These are phyloP conservation scores for Premnoplex brunnescens DNA, from an alignment of 2,797 vertebrate genomes.

Conservation along the genomic window DNA sequence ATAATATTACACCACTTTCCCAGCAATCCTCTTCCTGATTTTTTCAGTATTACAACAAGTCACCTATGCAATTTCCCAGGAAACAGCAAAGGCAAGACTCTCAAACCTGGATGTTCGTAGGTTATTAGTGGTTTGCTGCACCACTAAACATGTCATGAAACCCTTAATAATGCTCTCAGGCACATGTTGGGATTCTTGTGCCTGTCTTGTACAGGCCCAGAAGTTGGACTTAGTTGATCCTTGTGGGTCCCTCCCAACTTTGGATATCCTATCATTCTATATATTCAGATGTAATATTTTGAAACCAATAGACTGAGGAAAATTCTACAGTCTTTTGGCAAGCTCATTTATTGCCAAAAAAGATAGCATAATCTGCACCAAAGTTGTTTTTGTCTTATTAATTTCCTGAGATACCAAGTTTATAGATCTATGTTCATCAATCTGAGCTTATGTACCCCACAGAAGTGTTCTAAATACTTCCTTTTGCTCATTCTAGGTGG, in stretches of 20 bases:
- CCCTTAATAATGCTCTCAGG: not conserved
- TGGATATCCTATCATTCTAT: not conserved
- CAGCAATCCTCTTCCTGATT: not conserved
- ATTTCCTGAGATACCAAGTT: not conserved
- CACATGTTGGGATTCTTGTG: not conserved
- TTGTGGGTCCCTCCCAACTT: not conserved
- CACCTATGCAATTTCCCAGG: not conserved
- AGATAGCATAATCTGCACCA: not conserved
- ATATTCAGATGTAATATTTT: not conserved
- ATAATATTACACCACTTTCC: not conserved
- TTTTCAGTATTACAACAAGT: not conserved
- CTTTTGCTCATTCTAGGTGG: not conserved
- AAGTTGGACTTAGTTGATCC: not conserved
- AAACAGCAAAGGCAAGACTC: not conserved
- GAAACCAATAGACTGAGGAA: not conserved
- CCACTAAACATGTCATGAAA: not conserved
- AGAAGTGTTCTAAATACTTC: not conserved
- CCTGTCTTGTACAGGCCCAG: not conserved
- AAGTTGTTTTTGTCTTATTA: not conserved
- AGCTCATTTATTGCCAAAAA: not conserved
- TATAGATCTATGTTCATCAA: not conserved
- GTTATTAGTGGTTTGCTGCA: not conserved
- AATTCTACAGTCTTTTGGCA: not conserved
- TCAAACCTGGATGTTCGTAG: not conserved
- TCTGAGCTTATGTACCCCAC: not conserved